Percentiles rank a stretch among this genome's conserved stretches.
phyloP scores from a whole-genome alignment of 2,888 invertebrate species.

The Orchesellides sinensis region DNA sequence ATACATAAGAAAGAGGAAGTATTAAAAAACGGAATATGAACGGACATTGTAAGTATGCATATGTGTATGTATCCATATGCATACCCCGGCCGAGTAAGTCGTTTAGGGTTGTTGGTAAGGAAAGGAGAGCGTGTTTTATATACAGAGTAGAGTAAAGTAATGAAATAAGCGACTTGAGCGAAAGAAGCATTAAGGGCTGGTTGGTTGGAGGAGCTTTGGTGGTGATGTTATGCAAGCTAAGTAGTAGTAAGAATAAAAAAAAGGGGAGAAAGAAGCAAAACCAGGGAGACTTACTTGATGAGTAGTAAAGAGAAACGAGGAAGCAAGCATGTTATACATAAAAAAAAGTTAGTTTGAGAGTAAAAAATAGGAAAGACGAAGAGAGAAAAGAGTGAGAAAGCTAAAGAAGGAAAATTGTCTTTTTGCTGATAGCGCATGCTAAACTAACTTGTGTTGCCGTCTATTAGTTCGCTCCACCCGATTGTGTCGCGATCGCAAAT shows the following conservation, averaged over 20 bases:
- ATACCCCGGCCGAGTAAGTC: conserved; percentile 1
- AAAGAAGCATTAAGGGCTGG: conserved; percentile 48
- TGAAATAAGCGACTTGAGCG: conserved; percentile 28
- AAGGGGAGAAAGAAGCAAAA: conserved; percentile 9
- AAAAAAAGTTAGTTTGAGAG: neutral
- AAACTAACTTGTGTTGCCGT: conserved; percentile 75
- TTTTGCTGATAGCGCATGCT: conserved; percentile 75
- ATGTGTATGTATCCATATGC: too few species aligned
- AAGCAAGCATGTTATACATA: neutral
- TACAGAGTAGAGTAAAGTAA: neutral
- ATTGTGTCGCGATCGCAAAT: conserved; percentile 75
- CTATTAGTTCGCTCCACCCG: conserved; percentile 75
- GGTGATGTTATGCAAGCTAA: conserved; percentile 55
- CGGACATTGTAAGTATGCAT: too few species aligned
- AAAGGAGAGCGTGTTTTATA: too few species aligned
- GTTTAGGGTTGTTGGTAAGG: conserved; percentile 36
- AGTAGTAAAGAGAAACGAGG: neutral
- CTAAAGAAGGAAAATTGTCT: conserved; percentile 73
- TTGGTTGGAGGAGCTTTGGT: neutral
- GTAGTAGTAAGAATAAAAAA: conserved; percentile 30
- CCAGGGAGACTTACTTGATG: neutral
- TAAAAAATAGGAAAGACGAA: conserved; percentile 9
- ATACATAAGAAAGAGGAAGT: too few species aligned
- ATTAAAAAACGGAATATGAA: too few species aligned
- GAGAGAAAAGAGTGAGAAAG: conserved; percentile 58